Evolutionary conservation across 35 echinoderm and acorn worm species (phyloP), one percentile per base, ranked within the genome.

Genomic region (Stichopus chloronotus): DNA sequence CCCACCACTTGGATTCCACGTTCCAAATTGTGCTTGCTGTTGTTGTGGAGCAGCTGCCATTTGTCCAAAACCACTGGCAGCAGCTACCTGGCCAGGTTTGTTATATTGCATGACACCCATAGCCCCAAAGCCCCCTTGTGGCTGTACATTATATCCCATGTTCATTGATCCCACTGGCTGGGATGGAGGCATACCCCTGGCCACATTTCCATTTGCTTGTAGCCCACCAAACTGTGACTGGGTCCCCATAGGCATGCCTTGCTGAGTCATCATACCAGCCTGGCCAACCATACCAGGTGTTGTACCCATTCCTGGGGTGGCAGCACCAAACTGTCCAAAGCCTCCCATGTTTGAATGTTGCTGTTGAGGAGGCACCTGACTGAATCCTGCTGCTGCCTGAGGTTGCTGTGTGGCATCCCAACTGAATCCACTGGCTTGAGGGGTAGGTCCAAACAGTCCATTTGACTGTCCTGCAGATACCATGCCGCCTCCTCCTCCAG

Each of bases 111-210:
- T 85, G 19, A 53, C 82, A 58, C 43, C 82, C 57, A 58, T 59
- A 53, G 58, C 57, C 6, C 82, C 82, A 85, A 58, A 85, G 52
- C 82, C 82, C 82, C 82, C 82, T 25, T 85, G 82, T 10, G 82
- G 54, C 82, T 85, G 82, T 56, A 85, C 58, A 58, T 85, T 85
- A 53, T 85, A 85, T 13, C 82, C 82, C 82, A 85, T 85, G 82
- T 85, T 85, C 82, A 85, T 85, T 9, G 82, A 85, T 17, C 82
- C 82, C 17, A 58, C 54, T 6, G 56, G 82, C 17, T 8, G 8
- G 24, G 55, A 5, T 7, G 82, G 8, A 25, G 82, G 82, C 55
- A 5, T 5, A 58, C 53, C 82, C 82, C 80, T 83, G 16, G 17
- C 56, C 30, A 58, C 80, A 83, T 57, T 57, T 83, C 80, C 80